These are phyloP conservation scores for Bembecia ichneumoniformis DNA, from an alignment of 2,888 invertebrate species.

Conservation along the genomic window DNA sequence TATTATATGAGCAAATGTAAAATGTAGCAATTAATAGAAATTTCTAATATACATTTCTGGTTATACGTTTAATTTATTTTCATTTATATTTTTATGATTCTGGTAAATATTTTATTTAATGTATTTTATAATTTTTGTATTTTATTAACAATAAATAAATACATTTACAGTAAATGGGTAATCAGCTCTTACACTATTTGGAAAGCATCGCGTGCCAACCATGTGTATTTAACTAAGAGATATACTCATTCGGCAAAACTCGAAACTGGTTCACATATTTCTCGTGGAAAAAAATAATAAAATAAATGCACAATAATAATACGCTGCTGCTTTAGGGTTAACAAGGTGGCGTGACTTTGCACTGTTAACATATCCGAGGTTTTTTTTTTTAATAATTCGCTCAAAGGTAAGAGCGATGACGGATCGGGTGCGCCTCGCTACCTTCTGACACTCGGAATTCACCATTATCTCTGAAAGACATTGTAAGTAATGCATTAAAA, in stretches of 20 bases:
- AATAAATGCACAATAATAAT: constrained; percentile 66
- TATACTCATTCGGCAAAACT: constrained; percentile 25
- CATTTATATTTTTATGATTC: too few relatives aligned
- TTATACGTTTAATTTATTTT: too few relatives aligned
- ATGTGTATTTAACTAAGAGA: constrained; percentile 52
- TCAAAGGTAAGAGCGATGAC: constrained; percentile 34
- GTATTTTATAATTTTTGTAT: too few relatives aligned
- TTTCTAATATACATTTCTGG: too few relatives aligned
- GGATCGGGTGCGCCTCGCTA: constrained; percentile 37
- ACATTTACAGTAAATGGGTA: too few relatives aligned
- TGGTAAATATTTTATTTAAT: too few relatives aligned
- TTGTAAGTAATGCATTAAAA: not conserved
- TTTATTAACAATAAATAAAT: too few relatives aligned
- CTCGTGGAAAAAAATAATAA: constrained; percentile 37
- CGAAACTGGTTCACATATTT: constrained; percentile 30
- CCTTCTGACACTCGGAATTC: not conserved
- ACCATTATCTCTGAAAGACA: not conserved
- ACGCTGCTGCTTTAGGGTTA: constrained; percentile 43
- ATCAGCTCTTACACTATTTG: not conserved
- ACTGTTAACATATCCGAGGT: constrained; percentile 54
- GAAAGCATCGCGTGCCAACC: constrained; percentile 35
- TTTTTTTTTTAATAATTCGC: constrained; percentile 14
- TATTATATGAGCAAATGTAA: too few relatives aligned
- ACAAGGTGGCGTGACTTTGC: constrained; percentile 64
- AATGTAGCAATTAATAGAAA: too few relatives aligned